These are phyloP conservation scores for Pangasius sanitwongsei DNA, from an alignment of 2,797 vertebrate species.

Conservation along the genomic window DNA sequence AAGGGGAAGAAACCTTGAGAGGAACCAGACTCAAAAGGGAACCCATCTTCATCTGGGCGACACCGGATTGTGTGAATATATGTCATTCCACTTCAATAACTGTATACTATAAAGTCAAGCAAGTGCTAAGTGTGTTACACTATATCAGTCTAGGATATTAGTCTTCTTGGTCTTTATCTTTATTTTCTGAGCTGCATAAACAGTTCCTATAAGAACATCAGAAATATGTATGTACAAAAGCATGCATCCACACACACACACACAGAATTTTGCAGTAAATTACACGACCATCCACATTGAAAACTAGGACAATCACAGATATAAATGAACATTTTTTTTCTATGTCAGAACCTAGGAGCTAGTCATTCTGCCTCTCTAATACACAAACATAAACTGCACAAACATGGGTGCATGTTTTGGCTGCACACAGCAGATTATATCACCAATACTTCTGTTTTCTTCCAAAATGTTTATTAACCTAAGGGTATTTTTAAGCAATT, in stretches of 20 bases:
- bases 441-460: background rate
- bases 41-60: too few species aligned
- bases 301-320: background rate
- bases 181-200: background rate
- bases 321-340: background rate
- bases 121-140: background rate
- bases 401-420: slow-evolving; percentile 7
- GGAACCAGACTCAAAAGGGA: too few species aligned
- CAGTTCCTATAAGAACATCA: background rate
- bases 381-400: background rate
- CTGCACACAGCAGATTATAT: slow-evolving; percentile 9
- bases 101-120: too few species aligned
- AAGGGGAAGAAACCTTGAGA: too few species aligned
- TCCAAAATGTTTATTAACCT: slow-evolving; percentile 1
- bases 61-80: too few species aligned
- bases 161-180: background rate
- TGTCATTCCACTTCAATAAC: background rate
- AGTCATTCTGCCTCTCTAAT: background rate
- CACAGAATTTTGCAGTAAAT: background rate
- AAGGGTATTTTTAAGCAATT: background rate
- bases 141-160: background rate
- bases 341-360: background rate
- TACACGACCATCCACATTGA: background rate
- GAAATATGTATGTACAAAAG: background rate
- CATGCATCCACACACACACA: too few species aligned